A percentile compares a stretch with the other conserved stretches of the same genome.
These are phyloP conservation scores for Dryobota labecula DNA, from an alignment of 2,888 invertebrate species.

Conservation along the genomic window DNA sequence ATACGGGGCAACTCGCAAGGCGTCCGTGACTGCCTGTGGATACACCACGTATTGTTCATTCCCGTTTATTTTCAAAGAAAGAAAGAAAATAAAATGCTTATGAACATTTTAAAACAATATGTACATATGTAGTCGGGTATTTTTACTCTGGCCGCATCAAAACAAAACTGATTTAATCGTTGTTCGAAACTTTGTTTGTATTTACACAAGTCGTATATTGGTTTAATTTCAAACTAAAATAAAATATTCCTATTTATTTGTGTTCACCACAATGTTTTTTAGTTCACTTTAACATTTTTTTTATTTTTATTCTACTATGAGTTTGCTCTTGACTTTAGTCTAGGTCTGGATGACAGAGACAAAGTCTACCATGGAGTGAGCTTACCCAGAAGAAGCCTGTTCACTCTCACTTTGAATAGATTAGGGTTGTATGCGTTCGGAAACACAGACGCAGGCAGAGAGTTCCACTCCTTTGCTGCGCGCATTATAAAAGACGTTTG, in stretches of 20 bases:
- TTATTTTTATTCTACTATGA: no score
- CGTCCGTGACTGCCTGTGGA: conserved; percentile 66
- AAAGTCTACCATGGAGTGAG: no score
- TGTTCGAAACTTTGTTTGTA: conserved; percentile 15
- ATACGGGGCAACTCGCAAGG: conserved; percentile 70
- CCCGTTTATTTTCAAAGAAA: conserved; percentile 59
- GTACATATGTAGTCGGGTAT: not conserved
- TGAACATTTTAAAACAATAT: conserved; percentile 9
- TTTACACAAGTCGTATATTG: conserved; percentile 6
- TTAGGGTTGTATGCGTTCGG: no score
- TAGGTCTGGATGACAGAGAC: no score
- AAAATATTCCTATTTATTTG: not conserved
- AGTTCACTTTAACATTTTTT: not conserved
- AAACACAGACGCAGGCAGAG: no score
- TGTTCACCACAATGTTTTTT: not conserved
- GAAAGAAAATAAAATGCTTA: conserved; percentile 25
- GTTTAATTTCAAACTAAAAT: conserved; percentile 21
- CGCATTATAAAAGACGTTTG: no score
- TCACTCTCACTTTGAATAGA: no score
- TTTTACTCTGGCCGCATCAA: conserved; percentile 13
- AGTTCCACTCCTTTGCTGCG: no score
- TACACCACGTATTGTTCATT: conserved; percentile 62
- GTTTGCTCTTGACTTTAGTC: no score
- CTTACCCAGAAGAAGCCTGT: no score
- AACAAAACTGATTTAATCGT: conserved; percentile 45